Base-by-base conservation (phyloP, 2,113 vertebrate species). In the Poeciliopsis occidentalis region DNA sequence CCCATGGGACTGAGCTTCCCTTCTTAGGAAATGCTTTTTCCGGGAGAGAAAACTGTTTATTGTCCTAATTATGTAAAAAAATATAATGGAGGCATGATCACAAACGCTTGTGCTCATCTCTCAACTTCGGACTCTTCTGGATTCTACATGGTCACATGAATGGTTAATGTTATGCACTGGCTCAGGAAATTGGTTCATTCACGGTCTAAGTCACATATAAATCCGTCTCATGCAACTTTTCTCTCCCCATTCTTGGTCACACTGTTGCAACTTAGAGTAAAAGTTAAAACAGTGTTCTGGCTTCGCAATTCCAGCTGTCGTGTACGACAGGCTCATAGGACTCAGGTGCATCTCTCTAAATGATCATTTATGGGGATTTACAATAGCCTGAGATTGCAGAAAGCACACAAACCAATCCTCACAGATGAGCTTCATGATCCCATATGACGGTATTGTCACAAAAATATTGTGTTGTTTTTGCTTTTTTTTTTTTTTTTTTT, bases 341-440 rank as follows among this genome's bases (percentile, higher is more conserved):
- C 88, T 88, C 91, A 92, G 89, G 86, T 93, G 92, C 39, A 64
- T 26, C 51, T 81, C 37, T 81, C 27, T 75, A 66, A 78, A 65
- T 73, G 32, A 64, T 67, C 64, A 15, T 80, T 64, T 77, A 71
- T 63, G 13, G 60, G 44, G 61, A 74, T 67, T 66, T 17, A 3
- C 61, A 29, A 62, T 67, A 62, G 32, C 4, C 51, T 77, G 75
- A 79, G 65, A 69, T 63, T 63, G 67, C 37, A 69, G 67, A 65
- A 26, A 73, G 26, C 67, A 64, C 27, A 75, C 30, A 67, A 26
- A 39, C 67, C 67, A 76, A 54, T 51, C 29, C 61, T 79, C 73
- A 54, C 31, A 8, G 54, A 68, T 84, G 37, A 81, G 51, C 31
- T 69, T 71, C 57, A 63, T 73, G 60, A 88, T 79, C 22, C 8